These are phyloP conservation scores for Stigmatopora nigra DNA, from an alignment of 2,113 vertebrate genomes.

Conservation along the genomic window DNA sequence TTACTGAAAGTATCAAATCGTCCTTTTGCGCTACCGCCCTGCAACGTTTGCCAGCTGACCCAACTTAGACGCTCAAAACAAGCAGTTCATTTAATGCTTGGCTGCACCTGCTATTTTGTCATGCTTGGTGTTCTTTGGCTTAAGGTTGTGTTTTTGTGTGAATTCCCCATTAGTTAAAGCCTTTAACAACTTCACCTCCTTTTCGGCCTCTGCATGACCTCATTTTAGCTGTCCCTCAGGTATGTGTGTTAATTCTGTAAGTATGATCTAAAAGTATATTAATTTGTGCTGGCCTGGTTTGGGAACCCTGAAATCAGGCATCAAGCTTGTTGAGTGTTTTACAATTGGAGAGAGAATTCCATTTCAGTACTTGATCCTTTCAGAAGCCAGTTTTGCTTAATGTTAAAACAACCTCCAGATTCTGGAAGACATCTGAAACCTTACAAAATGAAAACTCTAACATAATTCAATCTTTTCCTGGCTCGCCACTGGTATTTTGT, in stretches of 20 bases:
- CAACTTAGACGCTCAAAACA: slow-evolving; percentile 52
- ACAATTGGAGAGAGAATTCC: neutral
- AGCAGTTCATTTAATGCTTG: slow-evolving; percentile 60
- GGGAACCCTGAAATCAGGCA: neutral
- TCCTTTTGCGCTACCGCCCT: slow-evolving; percentile 31
- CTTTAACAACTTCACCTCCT: slow-evolving; percentile 5
- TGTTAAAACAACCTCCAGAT: neutral
- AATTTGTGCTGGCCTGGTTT: neutral
- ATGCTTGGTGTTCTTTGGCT: slow-evolving; percentile 23
- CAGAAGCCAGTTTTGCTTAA: neutral
- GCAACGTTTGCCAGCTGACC: slow-evolving; percentile 42
- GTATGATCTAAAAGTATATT: neutral
- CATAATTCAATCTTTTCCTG: neutral
- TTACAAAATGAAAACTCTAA: neutral
- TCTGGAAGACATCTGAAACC: neutral
- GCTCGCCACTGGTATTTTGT: neutral
- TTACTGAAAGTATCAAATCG: slow-evolving; percentile 7
- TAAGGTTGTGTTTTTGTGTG: neutral
- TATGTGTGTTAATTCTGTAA: slow-evolving; percentile 20
- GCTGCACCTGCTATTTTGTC: slow-evolving; percentile 52
- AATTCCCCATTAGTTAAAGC: neutral
- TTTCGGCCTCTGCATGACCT: slow-evolving; percentile 30
- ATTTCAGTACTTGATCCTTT: neutral
- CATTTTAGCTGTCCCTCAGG: slow-evolving; percentile 23
- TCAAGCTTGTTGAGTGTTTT: neutral